Base-by-base conservation (phyloP, 2,888 invertebrate species). In the Erebia ligea region DNA sequence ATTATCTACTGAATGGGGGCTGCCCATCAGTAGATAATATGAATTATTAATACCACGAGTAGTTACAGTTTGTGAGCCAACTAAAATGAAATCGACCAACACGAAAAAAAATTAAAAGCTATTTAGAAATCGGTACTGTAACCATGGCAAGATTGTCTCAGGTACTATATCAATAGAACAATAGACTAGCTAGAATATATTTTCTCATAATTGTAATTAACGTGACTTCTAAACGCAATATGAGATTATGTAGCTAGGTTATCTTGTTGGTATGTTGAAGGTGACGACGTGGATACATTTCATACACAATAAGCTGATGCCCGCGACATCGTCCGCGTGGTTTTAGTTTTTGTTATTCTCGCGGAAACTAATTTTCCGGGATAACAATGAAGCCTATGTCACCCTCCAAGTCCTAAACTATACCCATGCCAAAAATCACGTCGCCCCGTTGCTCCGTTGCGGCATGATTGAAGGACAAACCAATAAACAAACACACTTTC, bases 191-290 rank as follows among this genome's bases (percentile, higher is more conserved):
- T 48, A 56, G 72, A 72, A 54, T 69, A 62, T 34, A 34, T 34
- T 72, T 76, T 76, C 75, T 70, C 75, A 76, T 74, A 59, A 70
- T 74, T 69, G 58, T 72, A 66, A 61, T 67, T 63, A 74, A 63
- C 21, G 48, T 52, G 64, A 54, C 52, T 11, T 13, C 19, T 48
- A 58, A n/a, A 17, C 13, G 48, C 21, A 5, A 45, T 61, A 45
- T 48, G 61, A 34, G 34, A 45, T 45, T 62, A 45, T 48, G 45
- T 62, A 62, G 48, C 48, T 48, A 62, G 21, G 62, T 62, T 48
- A 48, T 11, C 19, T 48, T 5, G 17, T 57, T 25, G 25, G 21
- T 25, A 56, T 56, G 52, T 52, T 52, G 17, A 52, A 52, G 17
- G 52, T 17, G 17, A 50, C 15, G n/a, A 50, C n/a, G 50, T 52